Evolutionary conservation across 2,113 vertebrate genomes (phyloP).

Genomic region (Cheirogaleus medius): DNA sequence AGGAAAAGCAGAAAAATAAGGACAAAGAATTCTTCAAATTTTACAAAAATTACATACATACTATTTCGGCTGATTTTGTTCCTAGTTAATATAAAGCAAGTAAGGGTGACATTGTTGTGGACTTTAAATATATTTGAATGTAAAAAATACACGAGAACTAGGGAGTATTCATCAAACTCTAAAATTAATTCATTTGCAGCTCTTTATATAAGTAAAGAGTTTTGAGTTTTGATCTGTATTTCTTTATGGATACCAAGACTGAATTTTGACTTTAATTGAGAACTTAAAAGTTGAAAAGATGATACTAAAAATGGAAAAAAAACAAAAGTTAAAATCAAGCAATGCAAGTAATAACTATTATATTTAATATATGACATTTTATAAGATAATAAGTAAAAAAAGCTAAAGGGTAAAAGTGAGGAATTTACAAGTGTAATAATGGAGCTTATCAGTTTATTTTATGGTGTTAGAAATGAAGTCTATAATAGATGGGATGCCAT

Average conservation of each 20-base stretch:
- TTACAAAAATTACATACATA: background rate
- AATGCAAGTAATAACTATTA: background rate
- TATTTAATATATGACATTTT: background rate
- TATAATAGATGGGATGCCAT: background rate
- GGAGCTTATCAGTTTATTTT: background rate
- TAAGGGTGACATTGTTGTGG: background rate
- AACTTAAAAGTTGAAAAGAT: slow-evolving; percentile 46
- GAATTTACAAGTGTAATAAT: background rate
- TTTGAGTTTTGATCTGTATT: slow-evolving; percentile 66
- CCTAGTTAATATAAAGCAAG: background rate
- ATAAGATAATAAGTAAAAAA: background rate
- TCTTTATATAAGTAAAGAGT: slow-evolving; percentile 39
- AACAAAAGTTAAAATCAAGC: background rate
- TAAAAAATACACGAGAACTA: background rate
- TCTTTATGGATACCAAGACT: slow-evolving; percentile 35
- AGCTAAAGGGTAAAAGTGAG: background rate
- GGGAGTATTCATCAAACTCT: background rate
- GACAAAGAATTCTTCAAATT: background rate
- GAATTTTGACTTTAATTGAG: slow-evolving; percentile 46
- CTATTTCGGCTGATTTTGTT: background rate
- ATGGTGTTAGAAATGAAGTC: background rate
- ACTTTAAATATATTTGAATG: background rate
- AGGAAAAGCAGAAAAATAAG: background rate
- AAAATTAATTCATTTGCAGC: slow-evolving; percentile 28
- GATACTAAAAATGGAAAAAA: background rate